Evolutionary conservation across 2,888 invertebrate species (phyloP), one percentile per base, ranked within the genome.

Genomic region (Melangyna quadrimaculata): DNA sequence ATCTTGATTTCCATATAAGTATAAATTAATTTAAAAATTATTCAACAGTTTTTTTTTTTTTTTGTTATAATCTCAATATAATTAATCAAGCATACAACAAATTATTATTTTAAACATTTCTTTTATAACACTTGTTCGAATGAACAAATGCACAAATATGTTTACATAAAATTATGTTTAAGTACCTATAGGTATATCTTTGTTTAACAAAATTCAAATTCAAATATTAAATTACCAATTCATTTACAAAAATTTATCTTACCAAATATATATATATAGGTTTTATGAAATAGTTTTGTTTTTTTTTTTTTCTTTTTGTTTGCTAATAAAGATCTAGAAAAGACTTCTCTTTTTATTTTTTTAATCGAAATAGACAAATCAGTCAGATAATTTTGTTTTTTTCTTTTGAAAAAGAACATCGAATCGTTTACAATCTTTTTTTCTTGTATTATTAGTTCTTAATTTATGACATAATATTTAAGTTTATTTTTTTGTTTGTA

Each of bases 341-440:
- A 55, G 55, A 17, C 22, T 37, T 61, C 40, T 74, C 9, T 22
- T 22, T 40, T 45, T 43, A 55, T 14, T 45, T 40, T 45, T 83
- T 67, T 35, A 59, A 73, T 79, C 48, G 32, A 79, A 57, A 79
- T 71, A 79, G 84, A 79, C 79, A 75, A 79, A 84, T 79, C 84
- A 84, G 84, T 84, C 84, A 75, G 67, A 84, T 59, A 40, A 48
- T 40, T 72, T 65, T 51, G n/a, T 51, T 69, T 27, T 69, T 27
- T 72, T 17, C 7, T 48, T 72, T 45, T 27, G 45, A 40, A 70
- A 63, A 48, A 74, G 51, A 80, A 59, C 19, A 74, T 57, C 48
- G 29, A 72, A 53, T 61, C 51, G 48, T 71, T 59, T 29, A 53
- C 43, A 43, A 61, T 40, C 24, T n/a, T 51, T 40, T 61, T 53